These are phyloP conservation scores for Ichneumon xanthorius DNA, from an alignment of 2,888 invertebrate genomes.

Conservation along the genomic window DNA sequence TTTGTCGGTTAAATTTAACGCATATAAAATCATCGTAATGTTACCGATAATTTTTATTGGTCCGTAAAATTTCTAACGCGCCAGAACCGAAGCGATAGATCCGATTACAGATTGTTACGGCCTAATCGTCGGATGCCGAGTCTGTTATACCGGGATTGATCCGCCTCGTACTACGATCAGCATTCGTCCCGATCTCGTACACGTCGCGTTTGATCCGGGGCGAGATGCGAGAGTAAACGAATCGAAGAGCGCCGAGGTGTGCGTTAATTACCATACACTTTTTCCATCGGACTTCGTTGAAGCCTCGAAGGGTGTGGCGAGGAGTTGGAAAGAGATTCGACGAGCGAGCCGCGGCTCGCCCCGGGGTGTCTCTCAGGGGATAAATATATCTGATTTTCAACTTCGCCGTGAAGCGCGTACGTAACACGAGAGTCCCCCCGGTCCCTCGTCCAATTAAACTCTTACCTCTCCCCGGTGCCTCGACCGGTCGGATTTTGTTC, in stretches of 20 bases:
- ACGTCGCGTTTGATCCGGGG: background rate
- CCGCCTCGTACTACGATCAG: background rate
- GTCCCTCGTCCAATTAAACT: slow-evolving; percentile 40
- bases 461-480: background rate
- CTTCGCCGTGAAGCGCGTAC: slow-evolving; percentile 1
- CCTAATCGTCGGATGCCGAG: background rate
- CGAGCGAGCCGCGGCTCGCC: background rate
- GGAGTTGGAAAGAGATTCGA: background rate
- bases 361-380: slow-evolving; percentile 9
- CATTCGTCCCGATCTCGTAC: background rate
- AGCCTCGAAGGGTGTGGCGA: slow-evolving; percentile 63
- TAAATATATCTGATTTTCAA: slow-evolving; percentile 39
- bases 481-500: slow-evolving; percentile 3
- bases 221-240: background rate
- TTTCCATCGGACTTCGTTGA: slow-evolving; percentile 44
- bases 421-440: slow-evolving; percentile 3
- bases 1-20: background rate
- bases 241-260: background rate
- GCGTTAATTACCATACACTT: background rate
- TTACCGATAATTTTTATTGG: background rate
- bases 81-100: background rate
- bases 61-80: background rate
- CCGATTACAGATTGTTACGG: background rate
- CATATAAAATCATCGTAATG: too few relatives aligned
- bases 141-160: background rate